Evolutionary conservation across 2,888 invertebrate genomes (phyloP), one percentile per base, ranked within the genome.

Genomic region (Phalera bucephala): DNA sequence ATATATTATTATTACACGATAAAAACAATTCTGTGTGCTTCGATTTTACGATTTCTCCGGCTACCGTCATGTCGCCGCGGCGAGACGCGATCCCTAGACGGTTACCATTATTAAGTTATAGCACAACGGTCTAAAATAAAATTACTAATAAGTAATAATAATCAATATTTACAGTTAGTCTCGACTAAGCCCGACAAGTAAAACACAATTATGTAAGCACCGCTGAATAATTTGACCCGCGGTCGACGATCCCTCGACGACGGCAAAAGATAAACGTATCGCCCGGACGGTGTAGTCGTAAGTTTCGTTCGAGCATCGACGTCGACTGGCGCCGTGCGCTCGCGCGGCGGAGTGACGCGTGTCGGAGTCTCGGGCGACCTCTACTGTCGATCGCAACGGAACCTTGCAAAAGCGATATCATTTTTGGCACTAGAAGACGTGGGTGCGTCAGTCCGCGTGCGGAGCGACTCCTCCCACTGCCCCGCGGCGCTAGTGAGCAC

Each of bases 131-230:
- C 84, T 86, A 87, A 79, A 80, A 82, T 83, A 84, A 82, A 74
- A 83, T 84, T 82, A 87, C 79, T 77, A 86, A 79, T 78, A 80
- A 79, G 83, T 87, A 85, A 82, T 84, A 80, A 77, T 84, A 77
- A 84, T 80, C 78, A 79, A 84, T 87, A 85, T 87, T 83, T 85
- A 88, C 85, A 85, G 69, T 65, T 56, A 68, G 65, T 66, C 59
- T 64, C 64, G 62, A 63, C 65, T 60, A 50, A 65, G 63, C 47
- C 60, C 61, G 65, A 56, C 53, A 53, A 54, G 41, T 46, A 40
- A 47, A 52, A 49, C 47, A 45, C n/a, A 40, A 47, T 48, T 51
- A 54, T 54, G 60, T 64, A 61, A 67, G 69, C 68, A 65, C 66
- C 69, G 52, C 51, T 60, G 52, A 48, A 40, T 36, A 48, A 40